Evolutionary conservation across 2,113 vertebrate genomes (phyloP).

Genomic region (Apteryx owenii): DNA sequence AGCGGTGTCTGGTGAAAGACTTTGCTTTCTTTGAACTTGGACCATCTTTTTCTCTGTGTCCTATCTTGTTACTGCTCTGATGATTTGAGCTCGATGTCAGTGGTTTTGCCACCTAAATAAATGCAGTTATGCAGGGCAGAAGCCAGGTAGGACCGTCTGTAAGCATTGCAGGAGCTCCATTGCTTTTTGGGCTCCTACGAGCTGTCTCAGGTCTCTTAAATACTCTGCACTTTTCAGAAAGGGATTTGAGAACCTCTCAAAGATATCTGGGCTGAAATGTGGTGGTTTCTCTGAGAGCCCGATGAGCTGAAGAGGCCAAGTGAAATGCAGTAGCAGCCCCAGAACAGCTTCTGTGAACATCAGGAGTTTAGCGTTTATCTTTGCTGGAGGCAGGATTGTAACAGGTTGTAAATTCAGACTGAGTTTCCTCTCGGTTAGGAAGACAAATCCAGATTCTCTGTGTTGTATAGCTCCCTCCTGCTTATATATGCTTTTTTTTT

Average conservation of each 20-base stretch:
- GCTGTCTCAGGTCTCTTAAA: neutral
- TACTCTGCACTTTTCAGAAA: neutral
- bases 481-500: neutral
- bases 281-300: neutral
- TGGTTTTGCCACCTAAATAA: neutral
- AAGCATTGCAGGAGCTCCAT: neutral
- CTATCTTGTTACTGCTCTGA: neutral
- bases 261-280: neutral
- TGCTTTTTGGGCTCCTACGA: neutral
- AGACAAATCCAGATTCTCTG: neutral
- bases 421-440: constrained; percentile 6
- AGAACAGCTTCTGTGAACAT: neutral
- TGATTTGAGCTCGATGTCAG: neutral
- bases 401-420: constrained; percentile 54
- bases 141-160: neutral
- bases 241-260: neutral
- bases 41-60: neutral
- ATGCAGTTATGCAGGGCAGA: neutral
- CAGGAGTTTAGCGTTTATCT: constrained; percentile 38
- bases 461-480: neutral
- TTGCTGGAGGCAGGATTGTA: constrained; percentile 43
- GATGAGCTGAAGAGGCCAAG: constrained; percentile 3
- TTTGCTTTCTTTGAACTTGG: neutral
- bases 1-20: neutral
- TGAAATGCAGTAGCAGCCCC: neutral